Base-by-base conservation (phyloP, 2,888 invertebrate species). In the Volucella inflata region DNA sequence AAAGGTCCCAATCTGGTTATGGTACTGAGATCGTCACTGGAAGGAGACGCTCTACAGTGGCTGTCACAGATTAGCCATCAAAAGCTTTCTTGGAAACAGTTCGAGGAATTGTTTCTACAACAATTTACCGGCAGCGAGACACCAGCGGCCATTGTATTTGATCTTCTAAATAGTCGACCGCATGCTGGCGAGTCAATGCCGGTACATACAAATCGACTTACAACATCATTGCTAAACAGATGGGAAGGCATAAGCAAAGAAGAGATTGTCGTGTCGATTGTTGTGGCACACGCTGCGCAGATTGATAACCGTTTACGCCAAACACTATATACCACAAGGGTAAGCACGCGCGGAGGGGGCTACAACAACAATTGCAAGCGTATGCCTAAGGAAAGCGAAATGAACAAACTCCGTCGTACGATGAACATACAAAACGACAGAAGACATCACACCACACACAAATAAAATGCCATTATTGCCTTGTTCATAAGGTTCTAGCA, bases 381-480 rank as follows among this genome's bases (percentile, higher is more conserved):
- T 62, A 46, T 62, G 46, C 62, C 4, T 62, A 21, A 30, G 46
- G 46, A 44, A 62, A 51, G 12, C 38, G 51, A 17, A 65, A 65
- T 36, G 38, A 51, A 51, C 38, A 51, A 51, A 55, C 36, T 9
- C 53, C 53, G 21, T 65, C 14, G 3, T 38, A 38, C 16, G 40
- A 50, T 40, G 51, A 65, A 40, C 51, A 38, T 12, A 21, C 30
- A 30, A 46, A 44, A n/a, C 12, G 62, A 46, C 46, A 46, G 48
- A 64, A 64, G 48, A 64, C 62, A 48, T 64, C 62, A 77, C 74
- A 70, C 4, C 44, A 71, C 51, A 59, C 74, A 46, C 36, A 62
- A 51, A 78, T 78, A 40, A 77, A 84, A 44, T 85, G 85, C 21
- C 60, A 85, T 65, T 80, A 74, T 51, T 87, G 70, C 36, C 10